Evolutionary conservation across 2,888 invertebrate species (phyloP).

Genomic region (Bellardia pandia): DNA sequence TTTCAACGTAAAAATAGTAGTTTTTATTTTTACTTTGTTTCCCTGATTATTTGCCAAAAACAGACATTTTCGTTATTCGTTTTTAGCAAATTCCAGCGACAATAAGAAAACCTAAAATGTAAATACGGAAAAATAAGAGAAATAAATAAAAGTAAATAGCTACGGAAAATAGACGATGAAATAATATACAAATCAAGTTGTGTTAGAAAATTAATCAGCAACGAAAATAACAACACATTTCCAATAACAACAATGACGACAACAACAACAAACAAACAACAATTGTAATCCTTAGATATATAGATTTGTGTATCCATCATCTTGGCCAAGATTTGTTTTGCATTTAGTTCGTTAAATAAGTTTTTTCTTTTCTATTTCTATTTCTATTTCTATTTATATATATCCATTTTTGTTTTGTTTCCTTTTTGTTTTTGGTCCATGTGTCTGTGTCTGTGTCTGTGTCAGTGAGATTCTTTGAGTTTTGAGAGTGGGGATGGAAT

Average conservation of each 20-base stretch:
- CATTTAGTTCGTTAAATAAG: constrained; percentile 56
- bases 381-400: background rate
- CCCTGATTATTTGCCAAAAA: constrained; percentile 76
- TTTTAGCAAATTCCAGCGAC: constrained; percentile 40
- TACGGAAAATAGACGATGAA: constrained; percentile 1
- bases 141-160: constrained; percentile 62
- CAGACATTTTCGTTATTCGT: constrained; percentile 66
- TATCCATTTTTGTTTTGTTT: constrained; percentile 18
- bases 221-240: constrained; percentile 56
- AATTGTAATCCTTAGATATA: constrained; percentile 63
- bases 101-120: constrained; percentile 44
- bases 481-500: constrained; percentile 7
- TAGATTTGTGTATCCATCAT: constrained; percentile 46
- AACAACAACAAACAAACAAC: constrained; percentile 21
- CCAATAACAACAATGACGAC: constrained; percentile 58
- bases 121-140: constrained; percentile 43
- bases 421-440: constrained; percentile 17
- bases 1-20: constrained; percentile 55
- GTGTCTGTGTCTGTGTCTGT: constrained; percentile 44
- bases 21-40: constrained; percentile 49
- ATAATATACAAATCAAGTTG: constrained; percentile 69
- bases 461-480: background rate
- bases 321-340: constrained; percentile 53
- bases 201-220: constrained; percentile 76
- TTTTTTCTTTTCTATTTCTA: constrained; percentile 29